Conservation (phyloP, 1,140 invertebrate genomes). For the Calephelis nemesis region DNA sequence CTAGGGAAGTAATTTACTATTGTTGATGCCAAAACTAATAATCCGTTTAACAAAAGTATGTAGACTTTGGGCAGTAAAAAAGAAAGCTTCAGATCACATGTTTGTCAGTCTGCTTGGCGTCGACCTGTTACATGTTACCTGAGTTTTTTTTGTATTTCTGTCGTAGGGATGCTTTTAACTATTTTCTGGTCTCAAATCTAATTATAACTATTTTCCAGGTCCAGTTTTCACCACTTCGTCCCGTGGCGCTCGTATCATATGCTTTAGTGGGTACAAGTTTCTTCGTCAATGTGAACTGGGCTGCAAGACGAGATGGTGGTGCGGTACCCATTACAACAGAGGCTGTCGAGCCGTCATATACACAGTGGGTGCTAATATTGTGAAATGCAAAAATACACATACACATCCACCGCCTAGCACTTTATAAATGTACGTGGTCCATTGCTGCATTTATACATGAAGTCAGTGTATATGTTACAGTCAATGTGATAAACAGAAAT, state of each 20-base stretch:
- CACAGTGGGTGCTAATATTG: constrained; percentile 40
- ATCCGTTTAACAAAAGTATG: no score
- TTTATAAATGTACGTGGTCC: constrained; percentile 22
- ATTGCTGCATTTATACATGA: no score
- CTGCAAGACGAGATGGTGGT: constrained; percentile 52
- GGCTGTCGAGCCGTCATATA: constrained; percentile 54
- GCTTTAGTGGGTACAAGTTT: constrained; percentile 40
- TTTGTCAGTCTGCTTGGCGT: no score
- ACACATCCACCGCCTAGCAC: constrained; percentile 40
- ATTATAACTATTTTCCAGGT: constrained; percentile 32
- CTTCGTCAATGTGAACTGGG: constrained; percentile 37
- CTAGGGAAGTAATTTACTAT: background rate
- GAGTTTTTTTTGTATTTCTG: no score
- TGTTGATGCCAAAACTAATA: background rate
- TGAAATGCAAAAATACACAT: constrained; percentile 46
- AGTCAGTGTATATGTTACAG: no score
- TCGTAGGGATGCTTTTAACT: no score
- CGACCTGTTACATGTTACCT: no score
- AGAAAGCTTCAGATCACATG: no score
- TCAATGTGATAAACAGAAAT: no score
- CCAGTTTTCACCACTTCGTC: constrained; percentile 37
- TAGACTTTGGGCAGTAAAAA: no score
- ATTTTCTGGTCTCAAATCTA: constrained; percentile 1
- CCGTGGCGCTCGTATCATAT: constrained; percentile 41
- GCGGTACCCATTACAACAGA: constrained; percentile 46